Base-by-base conservation (phyloP, 1,140 invertebrate species). In the Aradophagus sp. region DNA sequence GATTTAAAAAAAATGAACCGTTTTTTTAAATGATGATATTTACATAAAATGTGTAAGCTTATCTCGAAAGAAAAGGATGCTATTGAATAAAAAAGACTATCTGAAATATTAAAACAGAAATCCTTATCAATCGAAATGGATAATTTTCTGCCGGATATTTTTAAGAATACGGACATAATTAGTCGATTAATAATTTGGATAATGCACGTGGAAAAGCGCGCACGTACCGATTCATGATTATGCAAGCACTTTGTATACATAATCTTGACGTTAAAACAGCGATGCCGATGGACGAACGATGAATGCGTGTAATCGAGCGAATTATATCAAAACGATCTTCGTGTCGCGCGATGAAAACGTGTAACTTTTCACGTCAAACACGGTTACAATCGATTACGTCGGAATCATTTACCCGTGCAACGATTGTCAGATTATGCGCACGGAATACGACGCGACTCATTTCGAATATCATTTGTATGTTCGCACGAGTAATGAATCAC, bases 251-350 rank as follows among this genome's bases (percentile, higher is more conserved):
- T 58, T 66, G 63, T 67, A 67, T 63, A 67, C 45, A 67, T 58
- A 67, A 66, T 73, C 58, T 67, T 73, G 70, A 73, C 70, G 70
- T 73, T 67, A 66, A 72, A 72, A 73, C 59, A 73, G 52, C 70
- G 63, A 73, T 73, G 62, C 14, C 29, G 35, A 53, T 63, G 58
- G 52, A 59, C 63, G 63, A 63, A 56, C 62, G 52, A 67, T 73
- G 70, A 67, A 73, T 73, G 29, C 52, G 63, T 67, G 62, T 73
- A 73, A 73, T 67, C 70, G 70, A 50, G 38, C 70, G 70, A 73
- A 73, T 63, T 58, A 63, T 73, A 73, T 73, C 70, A 67, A 73
- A 73, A 61, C 63, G 63, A 73, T 67, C 63, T 8, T 32, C 62
- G 50, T 63, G 56, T 67, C 58, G 56, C 29, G 59, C 58, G 62